Base-by-base conservation (phyloP, 2,113 vertebrate genomes). In the Toxotes jaculatrix region DNA sequence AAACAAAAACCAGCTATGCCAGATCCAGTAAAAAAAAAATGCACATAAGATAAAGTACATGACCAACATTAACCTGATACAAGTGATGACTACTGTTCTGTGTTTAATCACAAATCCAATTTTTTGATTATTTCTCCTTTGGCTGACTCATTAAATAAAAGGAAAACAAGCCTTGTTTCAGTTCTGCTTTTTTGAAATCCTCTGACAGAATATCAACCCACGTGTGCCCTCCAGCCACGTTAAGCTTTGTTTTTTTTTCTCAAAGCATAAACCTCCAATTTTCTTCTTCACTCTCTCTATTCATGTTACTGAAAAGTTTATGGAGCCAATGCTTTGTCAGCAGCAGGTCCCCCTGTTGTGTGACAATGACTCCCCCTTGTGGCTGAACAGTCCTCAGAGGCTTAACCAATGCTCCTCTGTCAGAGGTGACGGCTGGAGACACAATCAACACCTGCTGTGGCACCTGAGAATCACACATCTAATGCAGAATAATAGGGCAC, bases 401-500 rank as follows among this genome's bases (percentile, higher is more conserved):
- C 70, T 82, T 42, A 85, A 82, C 84, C 64, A 68, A 68, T 74
- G 31, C 79, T 17, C 5, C 3, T 17, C 43, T 53, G 31, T 62
- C 47, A 42, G 49, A 75, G 68, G 74, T 63, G 79, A 62, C n/a
- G 27, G 64, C 56, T 31, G 7, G 62, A 87, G 82, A 74, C 57
- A 53, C 82, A 91, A 89, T 91, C 81, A 80, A 88, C 89, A 90
- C 89, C 17, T 82, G 82, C 79, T 34, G 71, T 3, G 19, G 68
- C 82, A 61, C 73, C 67, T 70, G 61, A 67, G 66, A 69, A 36
- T 59, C 66, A 45, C 84, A 87, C 31, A 0, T 83, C 59, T 85
- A 79, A 83, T 63, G 68, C 55, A 73, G 59, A 78, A 74, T 62
- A 71, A 66, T 4, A 0, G 36, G 61, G 31, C 21, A 4, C 60